Evolutionary conservation across 2,888 invertebrate genomes (phyloP).

Genomic region (Andricus curvator): DNA sequence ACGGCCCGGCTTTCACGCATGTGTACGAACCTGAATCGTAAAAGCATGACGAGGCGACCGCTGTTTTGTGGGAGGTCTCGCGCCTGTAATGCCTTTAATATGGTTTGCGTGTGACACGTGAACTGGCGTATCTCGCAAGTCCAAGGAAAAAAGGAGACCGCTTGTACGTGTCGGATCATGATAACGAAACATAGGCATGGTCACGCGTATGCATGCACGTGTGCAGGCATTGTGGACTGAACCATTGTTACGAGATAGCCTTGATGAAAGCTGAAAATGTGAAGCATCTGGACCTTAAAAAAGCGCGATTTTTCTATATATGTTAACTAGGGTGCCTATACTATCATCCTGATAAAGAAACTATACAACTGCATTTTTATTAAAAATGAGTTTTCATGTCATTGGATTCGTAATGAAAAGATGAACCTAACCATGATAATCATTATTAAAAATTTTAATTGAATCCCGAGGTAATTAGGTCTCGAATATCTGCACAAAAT

Average conservation of each 20-base stretch:
- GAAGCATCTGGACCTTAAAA: neutral
- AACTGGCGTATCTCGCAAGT: neutral
- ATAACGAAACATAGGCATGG: slow-evolving; percentile 2
- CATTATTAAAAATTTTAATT: too few species aligned
- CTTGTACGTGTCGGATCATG: neutral
- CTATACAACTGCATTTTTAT: too few species aligned
- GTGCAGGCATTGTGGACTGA: neutral
- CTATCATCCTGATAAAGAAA: too few species aligned
- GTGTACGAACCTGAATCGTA: neutral
- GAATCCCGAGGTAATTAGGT: too few species aligned
- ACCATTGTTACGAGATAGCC: neutral
- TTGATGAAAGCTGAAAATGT: neutral
- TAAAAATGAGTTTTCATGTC: too few species aligned
- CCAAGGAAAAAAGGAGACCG: neutral
- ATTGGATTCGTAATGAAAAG: too few species aligned
- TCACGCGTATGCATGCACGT: slow-evolving; percentile 6
- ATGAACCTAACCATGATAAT: too few species aligned
- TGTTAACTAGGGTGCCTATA: too few species aligned
- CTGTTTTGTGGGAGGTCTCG: neutral
- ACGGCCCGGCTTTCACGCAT: neutral
- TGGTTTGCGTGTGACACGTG: neutral
- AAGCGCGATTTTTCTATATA: too few species aligned
- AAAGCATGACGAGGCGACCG: neutral
- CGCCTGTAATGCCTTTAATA: neutral
- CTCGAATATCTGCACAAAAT: too few species aligned